Evolutionary conservation across 2,797 vertebrate genomes (phyloP), one percentile per base, ranked within the genome.

Genomic region (Moxostoma hubbsi): DNA sequence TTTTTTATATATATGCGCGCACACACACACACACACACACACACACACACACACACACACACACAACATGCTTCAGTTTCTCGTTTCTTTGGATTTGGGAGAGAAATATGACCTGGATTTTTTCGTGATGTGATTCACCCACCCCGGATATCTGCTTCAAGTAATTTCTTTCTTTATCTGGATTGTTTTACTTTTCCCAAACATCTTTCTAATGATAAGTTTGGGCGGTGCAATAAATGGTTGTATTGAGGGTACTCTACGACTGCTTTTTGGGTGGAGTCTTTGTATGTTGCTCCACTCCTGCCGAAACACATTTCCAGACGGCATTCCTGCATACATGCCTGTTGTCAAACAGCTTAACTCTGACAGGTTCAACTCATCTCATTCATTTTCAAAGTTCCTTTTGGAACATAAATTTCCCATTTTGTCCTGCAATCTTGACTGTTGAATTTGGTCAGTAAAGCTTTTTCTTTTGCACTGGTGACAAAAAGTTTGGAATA

Each of bases 301-400:
- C 10, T 18, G 24, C 62, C 57, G 24, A 10, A 82, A 72, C 46
- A 2, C 13, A 66, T 78, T 71, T 82, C 83, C 74, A 78, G 74
- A 82, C 80, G 64, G 15, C 36, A 16, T 9, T 57, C 43, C 54
- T 76, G 58, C 16, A 0, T 43, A 12, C 15, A 24, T 43, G 61
- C 66, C 59, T 16, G 5, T 46, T 75, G 18, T 72, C 53, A 74
- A 16, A 18, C 24, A 2, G 18, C 64, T 78, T 47, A 6, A 50
- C 49, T 71, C 8, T 57, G 67, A 61, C 36, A 46, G 24, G 24
- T 73, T 46, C 45, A 66, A 2, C 18, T 66, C 47, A 13, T 67
- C 53, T 66, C 5, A 18, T 49, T 72, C 15, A 57, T 61, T 62
- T 62, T 16, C 54, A 69, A 51, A 53, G 59, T 12, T 62, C n/a